Percentiles rank a stretch among this genome's conserved stretches.
These are phyloP conservation scores for Hippocampus abdominalis DNA, from an alignment of 2,113 vertebrate species.

Conservation along the genomic window DNA sequence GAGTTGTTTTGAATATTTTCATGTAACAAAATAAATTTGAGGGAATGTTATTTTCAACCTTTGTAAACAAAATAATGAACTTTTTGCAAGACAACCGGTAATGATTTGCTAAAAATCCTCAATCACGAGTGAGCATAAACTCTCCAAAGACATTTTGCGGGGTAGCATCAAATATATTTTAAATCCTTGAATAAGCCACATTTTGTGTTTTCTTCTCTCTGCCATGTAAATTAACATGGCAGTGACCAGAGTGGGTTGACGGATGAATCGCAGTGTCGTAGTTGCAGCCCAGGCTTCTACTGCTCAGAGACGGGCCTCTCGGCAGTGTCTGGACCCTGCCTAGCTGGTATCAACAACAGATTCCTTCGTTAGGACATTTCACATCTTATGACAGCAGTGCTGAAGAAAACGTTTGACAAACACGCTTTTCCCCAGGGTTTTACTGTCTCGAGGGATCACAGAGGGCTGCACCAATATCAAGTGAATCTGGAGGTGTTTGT, in stretches of 20 bases:
- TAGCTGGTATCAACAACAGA: constrained; percentile 58
- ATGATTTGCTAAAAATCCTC: too few relatives aligned
- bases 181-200: not conserved
- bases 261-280: constrained; percentile 64
- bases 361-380: not conserved
- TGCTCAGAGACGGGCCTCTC: constrained; percentile 71
- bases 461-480: constrained; percentile 58
- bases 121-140: too few relatives aligned
- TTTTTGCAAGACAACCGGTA: too few relatives aligned
- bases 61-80: too few relatives aligned
- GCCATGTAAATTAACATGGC: constrained; percentile 17
- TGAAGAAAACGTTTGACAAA: not conserved
- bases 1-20: too few relatives aligned
- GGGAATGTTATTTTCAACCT: too few relatives aligned
- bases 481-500: constrained; percentile 70
- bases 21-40: too few relatives aligned
- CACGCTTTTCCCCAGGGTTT: constrained; percentile 55
- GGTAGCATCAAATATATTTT: not conserved
- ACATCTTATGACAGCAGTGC: not conserved
- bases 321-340: constrained; percentile 67
- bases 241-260: constrained; percentile 63
- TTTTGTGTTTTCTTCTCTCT: not conserved
- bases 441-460: constrained; percentile 71
- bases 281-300: constrained; percentile 77
- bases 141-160: too few relatives aligned